Evolutionary conservation across 2,797 vertebrate species (phyloP), one percentile per base, ranked within the genome.

Genomic region (Microhierax caerulescens): DNA sequence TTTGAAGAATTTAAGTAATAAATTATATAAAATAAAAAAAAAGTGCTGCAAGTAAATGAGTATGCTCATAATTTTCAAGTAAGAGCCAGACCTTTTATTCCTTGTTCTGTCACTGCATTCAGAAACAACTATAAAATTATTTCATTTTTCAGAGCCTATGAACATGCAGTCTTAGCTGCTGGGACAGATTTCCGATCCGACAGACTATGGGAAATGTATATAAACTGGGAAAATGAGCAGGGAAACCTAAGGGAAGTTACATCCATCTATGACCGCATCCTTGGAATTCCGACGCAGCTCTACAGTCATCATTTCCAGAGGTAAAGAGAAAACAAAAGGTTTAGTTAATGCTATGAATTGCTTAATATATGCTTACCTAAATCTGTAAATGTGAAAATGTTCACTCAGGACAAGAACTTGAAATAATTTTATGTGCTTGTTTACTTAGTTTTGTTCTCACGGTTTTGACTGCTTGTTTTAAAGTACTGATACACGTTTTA

Each of bases 181-280:
- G 99, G 99, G 88, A 99, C 99, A 87, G 99, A 99, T 97, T 99
- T 99, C 95, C 99, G 99, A 92, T 99, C 99, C 13, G 99, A 99
- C 97, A 99, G 99, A 78, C 98, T 99, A 7, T 99, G 99, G 99
- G 99, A 99, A 96, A 98, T 99, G 95, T 99, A 98, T 93, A 98
- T 99, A 97, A 99, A 95, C 96, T 99, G 99, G 99, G 99, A 99
- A 97, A 99, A 98, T 1, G 99, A 99, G 65, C 98, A 98, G 88
- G 98, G 98, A 70, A 99, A 99, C 90, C 97, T 99, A 57, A 98
- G 98, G 91, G 99, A 99, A 27, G 99, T 99, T 80, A 99, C 99
- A 0, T 98, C 99, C 84, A 97, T 99, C 90, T 99, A 99, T 70
- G 99, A 99, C 91, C 99, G 99, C 24, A 98, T 99, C 97, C 98